Evolutionary conservation across 2,113 vertebrate species (phyloP).

Genomic region (Himantopus leucocephalus): DNA sequence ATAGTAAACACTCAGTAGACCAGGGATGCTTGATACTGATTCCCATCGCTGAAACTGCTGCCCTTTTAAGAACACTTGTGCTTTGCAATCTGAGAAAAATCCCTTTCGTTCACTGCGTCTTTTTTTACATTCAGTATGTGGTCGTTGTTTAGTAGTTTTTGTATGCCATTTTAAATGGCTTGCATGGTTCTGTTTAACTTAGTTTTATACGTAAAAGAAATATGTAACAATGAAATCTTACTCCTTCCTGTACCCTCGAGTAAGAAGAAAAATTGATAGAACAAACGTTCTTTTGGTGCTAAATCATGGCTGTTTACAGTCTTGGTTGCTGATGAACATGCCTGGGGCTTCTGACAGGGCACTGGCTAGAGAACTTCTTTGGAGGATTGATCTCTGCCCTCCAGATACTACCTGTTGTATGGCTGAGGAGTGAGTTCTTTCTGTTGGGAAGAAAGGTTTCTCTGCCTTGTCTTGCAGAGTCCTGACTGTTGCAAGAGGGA

Average conservation of each 20-base stretch:
- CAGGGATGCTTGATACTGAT: not conserved
- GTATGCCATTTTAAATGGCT: not conserved
- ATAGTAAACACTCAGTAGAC: not conserved
- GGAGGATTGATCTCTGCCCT: not conserved
- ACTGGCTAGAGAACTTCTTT: not conserved
- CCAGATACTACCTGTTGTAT: not conserved
- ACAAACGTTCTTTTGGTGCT: not conserved
- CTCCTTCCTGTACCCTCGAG: not conserved
- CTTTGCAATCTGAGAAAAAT: not conserved
- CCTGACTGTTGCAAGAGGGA: not conserved
- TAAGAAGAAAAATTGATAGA: not conserved
- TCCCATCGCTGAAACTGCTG: not conserved
- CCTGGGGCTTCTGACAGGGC: not conserved
- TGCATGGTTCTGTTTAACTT: not conserved
- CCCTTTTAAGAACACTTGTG: not conserved
- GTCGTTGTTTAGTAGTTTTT: not conserved
- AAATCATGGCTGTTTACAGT: not conserved
- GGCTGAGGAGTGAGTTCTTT: not conserved
- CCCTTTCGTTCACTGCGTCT: not conserved
- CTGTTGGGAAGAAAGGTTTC: not conserved
- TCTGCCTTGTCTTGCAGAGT: not conserved
- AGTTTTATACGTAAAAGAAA: not conserved
- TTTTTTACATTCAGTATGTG: rapidly evolving
- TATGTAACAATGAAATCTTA: not conserved
- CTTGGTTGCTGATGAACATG: not conserved